Base-by-base conservation (phyloP, 2,797 vertebrate genomes). In the Loriculus beryllinus region DNA sequence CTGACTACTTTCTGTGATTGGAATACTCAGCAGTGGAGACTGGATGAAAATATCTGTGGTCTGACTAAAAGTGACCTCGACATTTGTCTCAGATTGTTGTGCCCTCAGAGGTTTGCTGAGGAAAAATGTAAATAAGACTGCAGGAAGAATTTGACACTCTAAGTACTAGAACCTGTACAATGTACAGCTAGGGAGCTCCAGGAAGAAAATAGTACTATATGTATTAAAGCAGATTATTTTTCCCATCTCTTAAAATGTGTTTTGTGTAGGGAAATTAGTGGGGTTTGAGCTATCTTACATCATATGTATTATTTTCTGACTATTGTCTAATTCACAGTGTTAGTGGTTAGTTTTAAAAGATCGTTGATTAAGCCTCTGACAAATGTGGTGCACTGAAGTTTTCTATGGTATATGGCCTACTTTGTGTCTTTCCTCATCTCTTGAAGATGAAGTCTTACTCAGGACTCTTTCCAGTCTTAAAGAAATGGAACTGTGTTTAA, bases 111-210 rank as follows among this genome's bases (percentile, higher is more conserved):
- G 54, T 95, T 93, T 95, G 82, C 87, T 94, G 86, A 96, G 90
- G 77, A 78, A 96, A 94, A 95, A 96, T 96, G 78, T 97, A 91
- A 96, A 88, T 93, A 89, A 47, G 92, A n/a, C 95, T 91, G 71
- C 86, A 92, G 89, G 92, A 95, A 94, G 74, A 80, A 87, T 52
- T 72, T 96, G 92, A 54, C 71, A 62, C 86, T 97, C 90, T 97
- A 82, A 97, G 96, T 97, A 59, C 49, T 69, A 26, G 45, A 92
- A 70, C 71, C 88, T 87, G 49, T 84, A 51, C 75, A 74, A 72
- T 67, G 45, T 69, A 52, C 70, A 67, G 60, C 84, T 54, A 57
- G 56, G 33, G 35, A 86, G 31, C 39, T 51, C 60, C 54, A 77
- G 79, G 75, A 92, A 90, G 82, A 52, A 79, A 89, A 76, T 64